Evolutionary conservation across 1,140 invertebrate species (phyloP).

Genomic region (Drosophila equinoxialis): DNA sequence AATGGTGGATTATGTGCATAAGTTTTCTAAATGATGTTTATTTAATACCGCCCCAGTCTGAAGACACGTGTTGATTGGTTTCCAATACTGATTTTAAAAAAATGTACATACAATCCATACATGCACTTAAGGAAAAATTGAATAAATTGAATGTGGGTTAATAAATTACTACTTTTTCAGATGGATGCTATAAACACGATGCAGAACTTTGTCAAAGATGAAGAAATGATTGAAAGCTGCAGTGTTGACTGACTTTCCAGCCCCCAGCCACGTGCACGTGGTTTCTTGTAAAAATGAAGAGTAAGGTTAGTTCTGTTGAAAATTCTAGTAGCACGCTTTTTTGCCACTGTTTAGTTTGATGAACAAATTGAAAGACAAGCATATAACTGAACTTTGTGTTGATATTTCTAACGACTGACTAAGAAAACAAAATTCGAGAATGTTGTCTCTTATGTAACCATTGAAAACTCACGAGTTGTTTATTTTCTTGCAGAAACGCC

Average conservation of each 20-base stretch:
- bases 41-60: constrained; percentile 71
- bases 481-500: neutral
- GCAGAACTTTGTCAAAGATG: neutral
- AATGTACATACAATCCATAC: neutral
- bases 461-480: neutral
- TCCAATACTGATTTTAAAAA: constrained; percentile 36
- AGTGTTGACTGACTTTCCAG: neutral
- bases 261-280: constrained; percentile 9
- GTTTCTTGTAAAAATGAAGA: constrained; percentile 6
- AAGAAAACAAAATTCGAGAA: neutral
- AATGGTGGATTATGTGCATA: constrained; percentile 86
- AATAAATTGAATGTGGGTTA: neutral
- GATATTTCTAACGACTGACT: constrained; percentile 48
- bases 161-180: constrained; percentile 17
- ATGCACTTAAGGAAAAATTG: neutral
- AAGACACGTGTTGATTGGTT: constrained; percentile 77
- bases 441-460: neutral
- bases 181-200: neutral
- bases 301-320: constrained; percentile 51
- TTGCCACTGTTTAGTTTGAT: constrained; percentile 16
- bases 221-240: neutral
- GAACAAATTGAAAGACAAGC: constrained; percentile 67
- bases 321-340: neutral
- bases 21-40: constrained; percentile 89
- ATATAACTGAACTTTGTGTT: constrained; percentile 73